Conservation (phyloP, 2,113 vertebrate genomes). For the Carettochelys insculpta region DNA sequence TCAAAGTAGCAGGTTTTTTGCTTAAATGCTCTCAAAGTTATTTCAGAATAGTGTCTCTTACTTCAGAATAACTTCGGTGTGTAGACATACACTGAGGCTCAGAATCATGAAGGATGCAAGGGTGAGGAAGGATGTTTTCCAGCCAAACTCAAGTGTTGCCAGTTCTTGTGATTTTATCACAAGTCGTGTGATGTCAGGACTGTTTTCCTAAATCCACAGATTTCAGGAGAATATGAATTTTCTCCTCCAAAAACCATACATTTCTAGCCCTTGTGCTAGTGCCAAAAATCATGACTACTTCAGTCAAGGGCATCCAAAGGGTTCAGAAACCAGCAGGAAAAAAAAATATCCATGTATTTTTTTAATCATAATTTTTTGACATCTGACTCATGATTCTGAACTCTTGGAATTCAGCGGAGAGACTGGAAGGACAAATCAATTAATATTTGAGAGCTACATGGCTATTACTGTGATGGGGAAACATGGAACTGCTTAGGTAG, state of each 20-base stretch:
- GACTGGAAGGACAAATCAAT: background rate
- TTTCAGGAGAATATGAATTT: background rate
- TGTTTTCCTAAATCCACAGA: background rate
- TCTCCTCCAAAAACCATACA: background rate
- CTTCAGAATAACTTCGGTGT: too few species aligned
- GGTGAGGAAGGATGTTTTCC: background rate
- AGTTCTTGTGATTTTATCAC: background rate
- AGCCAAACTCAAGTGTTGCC: too few species aligned
- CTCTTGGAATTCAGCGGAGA: background rate
- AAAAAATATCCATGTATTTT: background rate
- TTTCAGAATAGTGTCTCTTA: too few species aligned
- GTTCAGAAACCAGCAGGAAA: background rate
- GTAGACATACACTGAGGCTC: too few species aligned
- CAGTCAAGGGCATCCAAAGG: background rate
- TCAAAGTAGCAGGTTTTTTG: too few species aligned
- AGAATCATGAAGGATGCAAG: background rate
- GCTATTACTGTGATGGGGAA: background rate
- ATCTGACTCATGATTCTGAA: background rate
- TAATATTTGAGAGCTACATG: background rate
- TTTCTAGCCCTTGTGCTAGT: background rate
- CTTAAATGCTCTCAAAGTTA: too few species aligned
- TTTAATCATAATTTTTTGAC: background rate
- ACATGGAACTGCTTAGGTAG: background rate
- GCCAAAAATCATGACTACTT: background rate
- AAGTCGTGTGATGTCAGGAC: background rate